Conservation (phyloP, 2,888 invertebrate genomes). For the Oscheius sp. region DNA sequence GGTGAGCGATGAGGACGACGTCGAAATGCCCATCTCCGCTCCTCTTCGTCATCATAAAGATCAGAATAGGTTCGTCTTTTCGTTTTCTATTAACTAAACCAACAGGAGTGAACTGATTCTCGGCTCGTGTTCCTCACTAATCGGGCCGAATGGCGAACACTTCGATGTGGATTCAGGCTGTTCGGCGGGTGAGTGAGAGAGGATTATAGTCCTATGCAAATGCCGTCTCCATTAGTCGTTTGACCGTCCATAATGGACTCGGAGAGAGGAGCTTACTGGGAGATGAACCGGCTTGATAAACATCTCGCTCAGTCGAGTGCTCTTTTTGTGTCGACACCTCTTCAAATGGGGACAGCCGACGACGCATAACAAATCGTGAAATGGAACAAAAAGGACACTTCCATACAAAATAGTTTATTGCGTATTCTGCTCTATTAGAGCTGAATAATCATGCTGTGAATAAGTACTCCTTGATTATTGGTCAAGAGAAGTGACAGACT, state of each 20-base stretch:
- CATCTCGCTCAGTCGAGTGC: background rate
- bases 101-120: constrained; percentile 35
- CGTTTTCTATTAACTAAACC: too few species aligned
- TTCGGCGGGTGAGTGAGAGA: constrained; percentile 4
- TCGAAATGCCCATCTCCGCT: constrained; percentile 28
- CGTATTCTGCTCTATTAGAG: background rate
- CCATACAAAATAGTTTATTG: background rate
- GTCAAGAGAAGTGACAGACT: background rate
- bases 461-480: background rate
- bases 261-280: background rate
- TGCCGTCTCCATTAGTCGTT: background rate
- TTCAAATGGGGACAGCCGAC: background rate
- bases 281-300: background rate
- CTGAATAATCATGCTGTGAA: background rate
- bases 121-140: constrained; percentile 54
- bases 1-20: constrained; percentile 51
- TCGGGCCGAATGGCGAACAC: constrained; percentile 49
- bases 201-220: constrained; percentile 24
- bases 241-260: background rate
- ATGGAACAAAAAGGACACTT: background rate
- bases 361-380: constrained; percentile 6
- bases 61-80: too few species aligned
- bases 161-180: constrained; percentile 18
- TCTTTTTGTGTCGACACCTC: background rate
- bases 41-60: constrained; percentile 11